Conservation (phyloP, 2,113 vertebrate genomes). For the Nymphicus hollandicus region DNA sequence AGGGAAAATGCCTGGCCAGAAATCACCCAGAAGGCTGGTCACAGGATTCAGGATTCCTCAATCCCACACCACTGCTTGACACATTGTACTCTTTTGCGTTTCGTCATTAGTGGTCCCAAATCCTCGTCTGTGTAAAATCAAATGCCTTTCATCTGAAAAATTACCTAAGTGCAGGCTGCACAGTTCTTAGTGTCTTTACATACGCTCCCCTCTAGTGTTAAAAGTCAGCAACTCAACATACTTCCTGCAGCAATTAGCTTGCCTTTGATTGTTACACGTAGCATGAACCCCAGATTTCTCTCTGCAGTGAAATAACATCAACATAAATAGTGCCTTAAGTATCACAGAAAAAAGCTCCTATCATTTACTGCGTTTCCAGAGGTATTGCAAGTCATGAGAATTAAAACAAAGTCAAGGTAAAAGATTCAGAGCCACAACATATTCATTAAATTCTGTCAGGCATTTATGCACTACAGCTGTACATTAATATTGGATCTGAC, state of each 20-base stretch:
- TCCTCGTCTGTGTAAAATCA: neutral
- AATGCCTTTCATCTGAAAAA: neutral
- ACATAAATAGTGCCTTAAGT: neutral
- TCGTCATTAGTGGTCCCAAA: neutral
- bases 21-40: neutral
- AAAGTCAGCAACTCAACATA: neutral
- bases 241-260: neutral
- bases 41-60: neutral
- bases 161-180: neutral
- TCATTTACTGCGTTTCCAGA: neutral
- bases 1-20: neutral
- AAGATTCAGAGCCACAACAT: neutral
- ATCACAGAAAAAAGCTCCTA: neutral
- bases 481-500: neutral
- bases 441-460: conserved; percentile 12
- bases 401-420: neutral
- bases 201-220: conserved; percentile 62
- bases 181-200: conserved; percentile 26
- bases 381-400: neutral
- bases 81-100: neutral
- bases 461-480: neutral
- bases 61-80: fast-evolving
- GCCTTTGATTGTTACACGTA: neutral
- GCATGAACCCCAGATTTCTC: neutral
- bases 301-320: neutral